Evolutionary conservation across 2,888 invertebrate species (phyloP).

Genomic region (Eupithecia abbreviata): DNA sequence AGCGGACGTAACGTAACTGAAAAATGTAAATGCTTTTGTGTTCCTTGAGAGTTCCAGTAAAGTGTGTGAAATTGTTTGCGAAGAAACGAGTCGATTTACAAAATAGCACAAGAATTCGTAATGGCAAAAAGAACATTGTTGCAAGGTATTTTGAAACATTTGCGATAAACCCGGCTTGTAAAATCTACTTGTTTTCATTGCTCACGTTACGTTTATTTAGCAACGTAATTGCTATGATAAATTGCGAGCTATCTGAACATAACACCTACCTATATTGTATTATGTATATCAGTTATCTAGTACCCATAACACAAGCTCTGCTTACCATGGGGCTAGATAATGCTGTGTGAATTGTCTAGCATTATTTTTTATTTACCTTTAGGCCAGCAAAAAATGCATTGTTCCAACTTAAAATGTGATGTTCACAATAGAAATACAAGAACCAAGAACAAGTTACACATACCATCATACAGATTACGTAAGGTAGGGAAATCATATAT

Average conservation of each 20-base stretch:
- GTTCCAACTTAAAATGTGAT: neutral
- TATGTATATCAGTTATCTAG: too few species aligned
- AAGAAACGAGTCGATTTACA: constrained; percentile 24
- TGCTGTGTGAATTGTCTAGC: too few species aligned
- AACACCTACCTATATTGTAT: neutral
- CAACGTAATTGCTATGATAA: neutral
- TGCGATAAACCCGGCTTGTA: constrained; percentile 11
- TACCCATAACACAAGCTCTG: too few species aligned
- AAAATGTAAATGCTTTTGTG: constrained; percentile 25
- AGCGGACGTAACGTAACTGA: constrained; percentile 25
- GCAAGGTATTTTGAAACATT: constrained; percentile 25
- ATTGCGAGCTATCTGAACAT: neutral
- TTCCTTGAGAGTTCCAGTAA: constrained; percentile 17
- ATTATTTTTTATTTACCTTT: neutral
- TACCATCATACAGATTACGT: too few species aligned
- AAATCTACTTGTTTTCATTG: constrained; percentile 19
- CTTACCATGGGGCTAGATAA: too few species aligned
- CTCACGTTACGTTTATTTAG: neutral
- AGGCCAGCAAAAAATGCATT: neutral
- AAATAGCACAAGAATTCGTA: constrained; percentile 28
- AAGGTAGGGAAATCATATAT: too few species aligned
- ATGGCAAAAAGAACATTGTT: constrained; percentile 20
- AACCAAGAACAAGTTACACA: too few species aligned
- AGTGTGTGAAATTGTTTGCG: constrained; percentile 25
- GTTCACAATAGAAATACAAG: too few species aligned